Evolutionary conservation across 2,113 vertebrate genomes (phyloP).

Genomic region (Salvelinus namaycush): DNA sequence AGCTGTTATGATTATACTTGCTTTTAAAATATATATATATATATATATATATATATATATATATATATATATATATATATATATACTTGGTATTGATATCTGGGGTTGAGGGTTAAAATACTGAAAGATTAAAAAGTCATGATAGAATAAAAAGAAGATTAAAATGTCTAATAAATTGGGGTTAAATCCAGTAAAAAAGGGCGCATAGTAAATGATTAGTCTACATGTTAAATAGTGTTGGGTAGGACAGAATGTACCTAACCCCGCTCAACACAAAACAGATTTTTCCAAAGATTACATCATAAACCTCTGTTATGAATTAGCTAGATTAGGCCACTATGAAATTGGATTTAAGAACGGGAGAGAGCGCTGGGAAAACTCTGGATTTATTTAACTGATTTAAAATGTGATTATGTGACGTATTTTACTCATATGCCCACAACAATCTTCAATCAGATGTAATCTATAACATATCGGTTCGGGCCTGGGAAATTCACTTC

Average conservation of each 20-base stretch:
- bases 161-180: background rate
- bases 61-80: background rate
- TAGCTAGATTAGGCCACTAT: conserved; percentile 71
- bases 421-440: conserved; percentile 59
- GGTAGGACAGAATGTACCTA: conserved; percentile 57
- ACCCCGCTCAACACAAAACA: conserved; percentile 60
- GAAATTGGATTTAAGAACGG: conserved; percentile 68
- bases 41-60: background rate
- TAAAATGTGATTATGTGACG: conserved; percentile 65
- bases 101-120: background rate
- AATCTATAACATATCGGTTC: conserved; percentile 44
- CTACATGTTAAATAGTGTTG: conserved; percentile 54
- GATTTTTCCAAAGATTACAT: conserved; percentile 69
- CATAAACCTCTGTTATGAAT: conserved; percentile 74
- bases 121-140: background rate
- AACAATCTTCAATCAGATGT: conserved; percentile 31
- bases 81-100: background rate
- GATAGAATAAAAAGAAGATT: background rate
- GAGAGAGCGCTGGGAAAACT: conserved; percentile 61
- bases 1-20: too few species aligned
- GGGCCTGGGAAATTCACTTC: conserved; percentile 10
- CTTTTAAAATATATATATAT: background rate
- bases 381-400: conserved; percentile 69
- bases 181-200: conserved; percentile 5
- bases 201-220: conserved; percentile 50